Evolutionary conservation across 2,797 vertebrate species (phyloP), one percentile per base, ranked within the genome.

Genomic region (Myotis vivesi): DNA sequence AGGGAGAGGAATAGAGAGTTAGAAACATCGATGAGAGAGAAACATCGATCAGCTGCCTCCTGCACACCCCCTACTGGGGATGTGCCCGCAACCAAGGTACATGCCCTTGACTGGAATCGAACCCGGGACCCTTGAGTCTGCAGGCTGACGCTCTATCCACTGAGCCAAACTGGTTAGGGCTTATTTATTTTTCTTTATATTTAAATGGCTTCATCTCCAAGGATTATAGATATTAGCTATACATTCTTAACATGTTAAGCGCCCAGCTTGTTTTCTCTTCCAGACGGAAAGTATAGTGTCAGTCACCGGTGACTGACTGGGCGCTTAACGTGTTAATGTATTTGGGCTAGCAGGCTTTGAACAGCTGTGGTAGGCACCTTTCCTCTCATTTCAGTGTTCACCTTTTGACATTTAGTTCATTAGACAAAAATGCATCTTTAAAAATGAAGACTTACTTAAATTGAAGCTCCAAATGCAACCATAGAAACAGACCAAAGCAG

Each of bases 161-260:
- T 59, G 57, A 59, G 57, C 57, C 23, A 59, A 59, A 28, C 57
- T 2, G 1, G 10, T 23, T 12, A 59, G 10, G 57, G 23, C 57
- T 72, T 44, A 71, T 25, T 15, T 57, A 62, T 62, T 72, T 44
- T 44, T 38, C 20, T 79, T 82, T 86, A 36, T 75, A 69, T 84
- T 87, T 94, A 94, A 80, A 77, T 91, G 46, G 16, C 38, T 90
- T 49, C 28, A 46, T 73, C 49, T 87, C 41, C 41, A 92, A 80
- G 73, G 71, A 51, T 77, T 75, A 33, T 25, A 80, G 77, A 41
- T 81, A 77, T 28, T 25, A 49, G 68, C 22, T 41, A 91, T 33
- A 20, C 22, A 22, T 80, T 90, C 80, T 90, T 57, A 46, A 46
- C 44, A 46, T 46, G 44, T 46, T 46, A 46, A 46, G 44, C 12